Conservation (phyloP, 2,113 vertebrate genomes). For the Prunella fulvescens region DNA sequence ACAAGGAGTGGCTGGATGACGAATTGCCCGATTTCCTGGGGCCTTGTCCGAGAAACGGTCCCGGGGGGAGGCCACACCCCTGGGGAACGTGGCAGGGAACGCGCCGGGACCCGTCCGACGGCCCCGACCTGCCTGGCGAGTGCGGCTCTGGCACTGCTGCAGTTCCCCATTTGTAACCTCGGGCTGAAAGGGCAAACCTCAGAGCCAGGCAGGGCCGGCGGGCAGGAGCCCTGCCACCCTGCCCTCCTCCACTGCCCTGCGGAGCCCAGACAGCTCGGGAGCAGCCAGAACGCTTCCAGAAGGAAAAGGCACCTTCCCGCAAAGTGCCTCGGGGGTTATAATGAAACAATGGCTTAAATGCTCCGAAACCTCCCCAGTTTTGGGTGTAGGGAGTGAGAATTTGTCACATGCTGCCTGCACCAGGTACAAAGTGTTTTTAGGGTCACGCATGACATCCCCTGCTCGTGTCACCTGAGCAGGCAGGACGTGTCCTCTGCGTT, state of each 20-base stretch:
- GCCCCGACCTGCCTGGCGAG: background rate
- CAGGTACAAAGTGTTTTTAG: background rate
- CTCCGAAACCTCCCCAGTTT: background rate
- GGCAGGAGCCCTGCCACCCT: background rate
- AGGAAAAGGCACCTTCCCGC: background rate
- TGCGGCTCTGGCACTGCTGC: background rate
- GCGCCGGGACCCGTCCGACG: background rate
- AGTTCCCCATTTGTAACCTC: conserved; percentile 23
- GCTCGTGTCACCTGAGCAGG: background rate
- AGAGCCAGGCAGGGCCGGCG: background rate
- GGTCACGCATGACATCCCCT: background rate
- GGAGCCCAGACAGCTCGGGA: background rate
- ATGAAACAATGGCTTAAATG: too few species aligned
- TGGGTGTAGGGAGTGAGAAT: background rate
- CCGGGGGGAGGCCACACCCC: background rate
- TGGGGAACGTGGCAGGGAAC: background rate
- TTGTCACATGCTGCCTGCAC: background rate
- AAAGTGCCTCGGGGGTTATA: accelerated
- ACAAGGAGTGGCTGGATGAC: background rate
- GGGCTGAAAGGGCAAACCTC: background rate
- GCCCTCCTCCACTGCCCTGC: background rate
- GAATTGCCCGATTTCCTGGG: accelerated
- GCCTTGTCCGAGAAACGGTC: background rate
- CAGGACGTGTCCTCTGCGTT: accelerated
- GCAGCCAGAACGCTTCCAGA: accelerated